Base-by-base conservation (phyloP, 2,113 vertebrate genomes). In the Tursiops truncatus region DNA sequence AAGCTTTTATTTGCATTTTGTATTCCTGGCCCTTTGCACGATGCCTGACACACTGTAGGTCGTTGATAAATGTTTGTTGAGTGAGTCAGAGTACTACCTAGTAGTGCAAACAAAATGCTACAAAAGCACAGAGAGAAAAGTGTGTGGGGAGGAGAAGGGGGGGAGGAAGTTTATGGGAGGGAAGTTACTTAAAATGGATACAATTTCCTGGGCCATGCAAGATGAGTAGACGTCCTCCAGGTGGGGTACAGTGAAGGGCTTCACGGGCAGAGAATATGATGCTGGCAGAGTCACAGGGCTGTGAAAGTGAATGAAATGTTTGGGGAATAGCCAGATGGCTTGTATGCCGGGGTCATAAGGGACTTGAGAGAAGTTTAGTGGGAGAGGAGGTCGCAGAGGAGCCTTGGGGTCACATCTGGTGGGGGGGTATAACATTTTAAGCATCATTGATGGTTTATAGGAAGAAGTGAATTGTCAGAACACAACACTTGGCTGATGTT, bases 11-110 rank as follows among this genome's bases (percentile, higher is more conserved):
- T 92, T 5, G 25, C 1, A 13, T 31, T 63, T 88, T 92, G 5
- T 15, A 76, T 90, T 87, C 15, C 6, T 95, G 38, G 38, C 2
- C 17, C 6, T 41, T 62, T 79, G 36, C 23, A 79, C 15, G 62
- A 63, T 63, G 38, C 12, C 41, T 38, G 3, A 56, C 15, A 81
- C 12, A 25, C 3, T 28, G 26, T 2, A n/a, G n/a, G 8, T 3
- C 25, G 36, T 87, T 23, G 62, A 44, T 41, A 90, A 89, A 65
- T 94, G 47, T 71, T 79, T 86, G 21, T 18, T 38, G 58, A 86
- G 36, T 80, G n/a, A 83, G 10, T 50, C 7, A 58, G 25, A 47
- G 36, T 53, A 11, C 17, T 70, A 50, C 81, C 20, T 44, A 79
- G 31, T 6, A 68, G 21, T 47, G 3, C 28, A 82, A 25, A 79